Percentiles rank a stretch among this genome's conserved stretches.
Conservation (phyloP, 2,797 vertebrate genomes). For the Microctenopoma steveboyesi region DNA sequence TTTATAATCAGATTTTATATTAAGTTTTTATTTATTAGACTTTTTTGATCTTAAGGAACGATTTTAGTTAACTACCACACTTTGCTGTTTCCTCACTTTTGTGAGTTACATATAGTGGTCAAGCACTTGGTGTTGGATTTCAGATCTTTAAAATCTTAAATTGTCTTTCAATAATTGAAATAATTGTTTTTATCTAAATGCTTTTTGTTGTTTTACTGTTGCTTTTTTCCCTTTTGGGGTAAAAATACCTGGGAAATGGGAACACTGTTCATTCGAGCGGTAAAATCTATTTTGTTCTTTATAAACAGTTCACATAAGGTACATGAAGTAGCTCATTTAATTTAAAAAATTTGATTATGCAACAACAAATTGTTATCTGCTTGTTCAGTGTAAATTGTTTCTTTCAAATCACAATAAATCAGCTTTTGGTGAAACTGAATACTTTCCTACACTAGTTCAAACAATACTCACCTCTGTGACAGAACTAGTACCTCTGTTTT, state of each 20-base stretch:
- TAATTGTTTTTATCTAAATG: slow-evolving; percentile 30
- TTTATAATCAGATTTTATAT: slow-evolving; percentile 50
- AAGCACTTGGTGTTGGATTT: slow-evolving; percentile 21
- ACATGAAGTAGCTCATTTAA: slow-evolving; percentile 19
- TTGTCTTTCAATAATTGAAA: slow-evolving; percentile 9
- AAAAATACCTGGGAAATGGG: slow-evolving; percentile 2
- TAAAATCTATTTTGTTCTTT: slow-evolving; percentile 38
- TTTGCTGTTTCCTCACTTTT: slow-evolving; percentile 8
- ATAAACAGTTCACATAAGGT: slow-evolving; percentile 1
- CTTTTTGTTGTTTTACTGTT: slow-evolving; percentile 2
- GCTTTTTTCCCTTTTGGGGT: slow-evolving; percentile 11
- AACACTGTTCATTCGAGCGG: slow-evolving; percentile 9
- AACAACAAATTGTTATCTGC: slow-evolving; percentile 5
- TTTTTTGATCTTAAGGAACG: slow-evolving; percentile 36
- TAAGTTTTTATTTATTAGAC: slow-evolving; percentile 14
- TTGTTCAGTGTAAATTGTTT: slow-evolving; percentile 33
- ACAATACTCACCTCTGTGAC: background rate
- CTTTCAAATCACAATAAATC: slow-evolving; percentile 68
- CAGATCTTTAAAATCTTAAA: slow-evolving; percentile 12
- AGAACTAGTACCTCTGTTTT: background rate
- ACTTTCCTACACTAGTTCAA: background rate
- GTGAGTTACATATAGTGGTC: slow-evolving; percentile 3
- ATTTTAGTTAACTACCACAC: slow-evolving; percentile 37
- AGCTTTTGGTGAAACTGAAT: background rate
- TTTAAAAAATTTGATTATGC: slow-evolving; percentile 32